Conservation (phyloP, 2,797 vertebrate species). For the Sorex maritimensis region DNA sequence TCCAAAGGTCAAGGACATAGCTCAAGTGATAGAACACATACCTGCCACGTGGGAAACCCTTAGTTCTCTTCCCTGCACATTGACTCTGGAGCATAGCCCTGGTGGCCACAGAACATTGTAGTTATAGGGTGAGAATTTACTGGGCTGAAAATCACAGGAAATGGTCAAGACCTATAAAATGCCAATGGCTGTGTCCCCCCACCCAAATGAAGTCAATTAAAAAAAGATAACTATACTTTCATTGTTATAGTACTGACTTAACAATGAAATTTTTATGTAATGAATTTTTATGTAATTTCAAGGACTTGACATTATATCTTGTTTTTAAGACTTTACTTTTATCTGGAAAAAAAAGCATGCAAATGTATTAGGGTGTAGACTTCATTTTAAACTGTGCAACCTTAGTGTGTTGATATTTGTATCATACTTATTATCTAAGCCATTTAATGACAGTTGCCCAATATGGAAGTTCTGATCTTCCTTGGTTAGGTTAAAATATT, state of each 20-base stretch:
- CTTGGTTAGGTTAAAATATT: slow-evolving; percentile 60
- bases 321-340: slow-evolving; percentile 61
- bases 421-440: background rate
- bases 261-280: slow-evolving; percentile 15
- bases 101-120: no score
- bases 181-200: no score
- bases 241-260: background rate
- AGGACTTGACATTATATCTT: slow-evolving; percentile 50
- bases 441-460: slow-evolving; percentile 53
- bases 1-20: background rate
- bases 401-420: slow-evolving; percentile 39
- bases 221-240: slow-evolving; percentile 35
- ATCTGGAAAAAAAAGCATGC: slow-evolving; percentile 28
- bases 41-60: no score
- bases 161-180: no score
- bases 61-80: no score
- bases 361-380: background rate
- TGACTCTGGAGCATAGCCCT: no score
- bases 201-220: background rate
- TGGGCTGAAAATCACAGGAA: no score
- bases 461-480: slow-evolving; percentile 8
- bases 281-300: slow-evolving; percentile 55
- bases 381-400: slow-evolving; percentile 24
- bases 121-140: no score
- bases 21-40: no score